Conservation (phyloP, 2,888 invertebrate species). For the Ptychoptera contaminata region DNA sequence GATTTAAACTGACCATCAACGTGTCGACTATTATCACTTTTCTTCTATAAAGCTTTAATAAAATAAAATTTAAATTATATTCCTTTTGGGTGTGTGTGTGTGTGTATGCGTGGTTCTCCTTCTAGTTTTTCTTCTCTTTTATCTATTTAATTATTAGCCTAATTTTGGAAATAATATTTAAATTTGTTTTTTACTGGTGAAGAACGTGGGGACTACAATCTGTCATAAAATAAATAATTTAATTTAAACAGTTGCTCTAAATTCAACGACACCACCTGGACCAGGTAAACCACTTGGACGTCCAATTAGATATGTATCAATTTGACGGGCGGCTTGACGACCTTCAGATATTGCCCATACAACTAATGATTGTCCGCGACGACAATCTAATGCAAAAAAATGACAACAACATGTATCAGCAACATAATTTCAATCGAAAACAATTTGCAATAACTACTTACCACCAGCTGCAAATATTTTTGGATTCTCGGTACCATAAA, state of each 20-base stretch:
- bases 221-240: no score
- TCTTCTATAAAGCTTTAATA: no score
- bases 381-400: constrained; percentile 56
- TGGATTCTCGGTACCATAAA: constrained; percentile 62
- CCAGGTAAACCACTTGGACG: constrained; percentile 67
- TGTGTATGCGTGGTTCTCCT: no score
- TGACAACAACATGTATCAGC: not conserved
- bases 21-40: no score
- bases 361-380: constrained; percentile 95
- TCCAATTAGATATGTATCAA: constrained; percentile 72
- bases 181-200: no score
- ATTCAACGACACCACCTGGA: constrained; percentile 69
- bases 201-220: no score
- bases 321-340: constrained; percentile 89
- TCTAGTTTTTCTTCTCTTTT: no score
- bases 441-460: constrained; percentile 26
- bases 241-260: not conserved
- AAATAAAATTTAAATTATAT: no score
- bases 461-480: constrained; percentile 94
- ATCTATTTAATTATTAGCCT: no score
- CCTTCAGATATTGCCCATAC: constrained; percentile 99
- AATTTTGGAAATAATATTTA: no score
- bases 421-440: constrained; percentile 14
- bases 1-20: no score
- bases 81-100: no score